These are phyloP conservation scores for Macrophya alboannulata DNA, from an alignment of 2,888 invertebrate genomes.

Conservation along the genomic window DNA sequence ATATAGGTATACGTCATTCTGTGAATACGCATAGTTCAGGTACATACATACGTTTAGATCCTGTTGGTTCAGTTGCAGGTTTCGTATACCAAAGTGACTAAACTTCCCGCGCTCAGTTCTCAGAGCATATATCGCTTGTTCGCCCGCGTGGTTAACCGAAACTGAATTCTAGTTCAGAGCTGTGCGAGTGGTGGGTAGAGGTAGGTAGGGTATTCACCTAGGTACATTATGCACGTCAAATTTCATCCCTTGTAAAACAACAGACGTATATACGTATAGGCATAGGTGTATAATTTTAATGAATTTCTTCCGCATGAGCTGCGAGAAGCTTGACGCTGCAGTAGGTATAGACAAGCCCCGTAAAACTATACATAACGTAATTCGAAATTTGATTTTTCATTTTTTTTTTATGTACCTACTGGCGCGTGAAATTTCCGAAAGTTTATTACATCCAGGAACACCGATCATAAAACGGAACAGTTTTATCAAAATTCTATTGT, in stretches of 20 bases:
- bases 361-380: not conserved
- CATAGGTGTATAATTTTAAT: not conserved
- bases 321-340: not conserved
- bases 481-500: constrained; percentile 1
- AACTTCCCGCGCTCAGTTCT: constrained; percentile 14
- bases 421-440: not conserved
- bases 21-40: not conserved
- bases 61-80: not conserved
- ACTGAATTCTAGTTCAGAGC: constrained; percentile 42
- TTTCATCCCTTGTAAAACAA: constrained; percentile 30
- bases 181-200: not conserved
- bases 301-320: not conserved
- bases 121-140: not conserved
- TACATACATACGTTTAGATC: not conserved
- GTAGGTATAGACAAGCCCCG: not conserved
- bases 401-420: too few relatives aligned
- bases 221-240: constrained; percentile 21
- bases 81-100: constrained; percentile 36
- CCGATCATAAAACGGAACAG: not conserved
- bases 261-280: not conserved
- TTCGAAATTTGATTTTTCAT: not conserved
- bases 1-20: not conserved
- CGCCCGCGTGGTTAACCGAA: constrained; percentile 41
- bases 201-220: not conserved
- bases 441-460: not conserved